Base-by-base conservation (phyloP, 2,888 invertebrate genomes). In the Drosophila pseudotakahashii region DNA sequence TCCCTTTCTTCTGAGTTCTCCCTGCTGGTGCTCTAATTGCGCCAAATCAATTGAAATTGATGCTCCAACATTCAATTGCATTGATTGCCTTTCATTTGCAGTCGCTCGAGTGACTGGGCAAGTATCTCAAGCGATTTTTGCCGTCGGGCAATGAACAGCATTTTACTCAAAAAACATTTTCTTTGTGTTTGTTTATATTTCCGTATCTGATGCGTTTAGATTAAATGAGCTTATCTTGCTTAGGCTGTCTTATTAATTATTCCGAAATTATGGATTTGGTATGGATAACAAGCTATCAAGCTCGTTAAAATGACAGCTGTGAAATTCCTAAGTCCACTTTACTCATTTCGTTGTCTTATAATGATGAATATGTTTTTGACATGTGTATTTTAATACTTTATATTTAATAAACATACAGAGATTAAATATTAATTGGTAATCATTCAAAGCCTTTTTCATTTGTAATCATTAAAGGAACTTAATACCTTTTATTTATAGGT, bases 11-110 rank as follows among this genome's bases (percentile, higher is more conserved):
- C 32, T 7, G 1, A 61, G 62, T 30, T 53, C 66, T 7, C 3
- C 19, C 44, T 30, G 54, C 50, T 64, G 44, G 64, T 58, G 75
- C 52, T 53, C 23, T 77, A 85, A 79, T 71, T 66, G 70, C 60
- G 32, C 39, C 47, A 70, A 77, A 53, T 72, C 51, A 80, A 86
- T 86, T 75, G 73, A 80, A 51, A 79, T 77, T 73, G 64, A 83
- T 70, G 63, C 70, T 54, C 74, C 75, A 61, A 50, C 64, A 77
- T 64, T 64, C 70, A 74, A 79, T 77, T 77, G 51, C 58, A 79
- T 68, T 66, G 78, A 66, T 71, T 71, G 74, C 73, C 66, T 32
- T 54, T 51, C 23, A 32, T 48, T 57, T 50, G 59, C 73, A 61
- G 51, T 30, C 52, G 19, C 52, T 19, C 39, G 48, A 54, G 6